Evolutionary conservation across 37 sponge, comb jelly and placozoan genomes (phyloP).

Genomic region (Petrosia ficiformis): DNA sequence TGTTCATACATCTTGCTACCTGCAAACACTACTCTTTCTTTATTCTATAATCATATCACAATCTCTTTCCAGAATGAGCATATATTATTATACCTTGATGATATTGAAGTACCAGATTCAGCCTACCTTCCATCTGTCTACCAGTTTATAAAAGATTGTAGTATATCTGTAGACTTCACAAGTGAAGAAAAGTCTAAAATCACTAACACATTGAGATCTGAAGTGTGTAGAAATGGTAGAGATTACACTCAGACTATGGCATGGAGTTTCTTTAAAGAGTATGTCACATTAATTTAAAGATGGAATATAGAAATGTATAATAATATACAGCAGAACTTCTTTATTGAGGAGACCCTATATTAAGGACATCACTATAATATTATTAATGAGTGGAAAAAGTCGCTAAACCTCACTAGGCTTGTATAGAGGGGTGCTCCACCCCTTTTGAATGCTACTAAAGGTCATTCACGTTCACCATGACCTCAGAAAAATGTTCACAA

Average conservation of each 20-base stretch:
- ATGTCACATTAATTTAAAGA: slow-evolving; percentile 1
- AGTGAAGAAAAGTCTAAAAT: slow-evolving; percentile 66
- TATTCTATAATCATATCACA: not conserved
- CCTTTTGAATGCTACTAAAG: too few relatives aligned
- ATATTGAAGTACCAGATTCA: slow-evolving; percentile 26
- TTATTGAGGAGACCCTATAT: too few relatives aligned
- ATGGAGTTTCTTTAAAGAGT: slow-evolving; percentile 85
- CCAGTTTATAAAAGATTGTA: slow-evolving; percentile 62
- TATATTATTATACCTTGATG: slow-evolving; percentile 36
- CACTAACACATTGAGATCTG: slow-evolving; percentile 65
- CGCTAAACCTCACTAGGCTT: too few relatives aligned
- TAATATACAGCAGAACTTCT: too few relatives aligned
- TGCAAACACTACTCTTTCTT: not conserved
- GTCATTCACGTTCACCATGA: too few relatives aligned
- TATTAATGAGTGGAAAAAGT: too few relatives aligned
- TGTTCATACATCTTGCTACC: not conserved
- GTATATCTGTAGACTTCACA: slow-evolving; percentile 70
- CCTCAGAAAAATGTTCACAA: too few relatives aligned
- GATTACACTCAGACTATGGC: slow-evolving; percentile 49
- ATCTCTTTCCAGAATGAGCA: slow-evolving; percentile 47
- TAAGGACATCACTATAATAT: too few relatives aligned
- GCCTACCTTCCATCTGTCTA: slow-evolving; percentile 55
- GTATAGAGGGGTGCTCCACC: too few relatives aligned
- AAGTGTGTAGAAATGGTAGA: slow-evolving; percentile 65
- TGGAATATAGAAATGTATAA: too few relatives aligned